Base-by-base conservation (phyloP, 2,888 invertebrate species). In the Erpobdella octoculata region DNA sequence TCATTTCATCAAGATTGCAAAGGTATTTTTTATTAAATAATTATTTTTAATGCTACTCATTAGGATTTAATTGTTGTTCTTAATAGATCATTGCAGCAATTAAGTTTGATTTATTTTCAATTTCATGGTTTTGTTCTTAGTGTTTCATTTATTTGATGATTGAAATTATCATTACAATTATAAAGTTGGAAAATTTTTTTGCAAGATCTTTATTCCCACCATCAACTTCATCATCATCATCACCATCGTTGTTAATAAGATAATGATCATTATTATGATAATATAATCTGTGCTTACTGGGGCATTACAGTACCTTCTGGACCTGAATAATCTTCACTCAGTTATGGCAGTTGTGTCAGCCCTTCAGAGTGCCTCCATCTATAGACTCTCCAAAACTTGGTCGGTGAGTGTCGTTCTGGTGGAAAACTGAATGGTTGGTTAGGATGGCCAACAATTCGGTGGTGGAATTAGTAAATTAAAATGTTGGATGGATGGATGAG, bases 341-440 rank as follows among this genome's bases (percentile, higher is more conserved):
- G 87, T 93, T 68, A 94, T 93, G 85, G 93, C 95, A 75, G 89
- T 95, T 75, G 88, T 94, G 76, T 93, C 93, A 73, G 94, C 93
- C 74, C 87, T 95, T 80, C 90, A 92, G 83, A 92, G 92, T 86
- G 93, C 92, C 78, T 91, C 94, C 79, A 89, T 95, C 80, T 94
- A 91, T 84, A 88, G 91, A 58, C 78, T 86, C 25, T 79, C 80
- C 25, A 82, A 81, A 75, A 84, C 85, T 8, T 85, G 85, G 85
- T 79, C 80, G 76, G 83, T 84, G 77, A 80, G 83, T 81, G 6
- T 31, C 38, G 25, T 48, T 48, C 48, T 18, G 18, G 2, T 48
- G 35, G 58, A 38, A 15, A n/a, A 41, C n/a, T 41, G 46, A 41
- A 15, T 41, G 46, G n/a, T 41, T 41, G 12, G 46, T 41, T 41